Base-by-base conservation (phyloP, 2,888 invertebrate genomes). In the Byasa hedistus region DNA sequence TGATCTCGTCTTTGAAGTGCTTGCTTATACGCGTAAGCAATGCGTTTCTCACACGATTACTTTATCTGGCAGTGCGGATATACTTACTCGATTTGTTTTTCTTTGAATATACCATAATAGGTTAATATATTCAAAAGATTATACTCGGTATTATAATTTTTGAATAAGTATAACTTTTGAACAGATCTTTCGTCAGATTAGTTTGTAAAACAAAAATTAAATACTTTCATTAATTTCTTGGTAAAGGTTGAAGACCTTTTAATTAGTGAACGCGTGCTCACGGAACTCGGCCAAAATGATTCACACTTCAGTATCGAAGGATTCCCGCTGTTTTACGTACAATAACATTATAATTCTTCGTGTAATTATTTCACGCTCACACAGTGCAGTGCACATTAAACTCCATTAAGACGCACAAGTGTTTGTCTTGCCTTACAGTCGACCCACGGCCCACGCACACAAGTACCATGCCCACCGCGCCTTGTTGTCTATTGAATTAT, bases 191-290 rank as follows among this genome's bases (percentile, higher is more conserved):
- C 32, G 10, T 8, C 10, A 17, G 44, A 3, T 3, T 3, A 44
- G 44, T 44, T 44, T 36, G 32, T 36, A 36, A 36, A 36, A 52
- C n/a, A n/a, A n/a, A n/a, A 39, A 44, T 58, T 44, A 10, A 39
- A 51, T 32, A 51, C 24, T 51, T 51, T 39, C 39, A 24, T 59
- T n/a, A 59, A 59, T 59, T 19, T 51, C 10, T 19, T 23, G 19
- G 19, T 19, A 48, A 59, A 59, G 59, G 59, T 59, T 21, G 44
- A 59, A 48, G 59, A 51, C 59, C 51, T 59, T 59, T 59, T 59
- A 59, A 59, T 59, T 27, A 27, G 24, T 48, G 21, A 23, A 19
- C 39, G 15, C 39, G 21, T 19, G 48, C 51, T 22, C 24, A 19
- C 60, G 60, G 21, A 52, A 61, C 32, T 24, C 24, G 24, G 32